These are phyloP conservation scores for Ciconia boyciana DNA, from an alignment of 2,113 vertebrate genomes.

Conservation along the genomic window DNA sequence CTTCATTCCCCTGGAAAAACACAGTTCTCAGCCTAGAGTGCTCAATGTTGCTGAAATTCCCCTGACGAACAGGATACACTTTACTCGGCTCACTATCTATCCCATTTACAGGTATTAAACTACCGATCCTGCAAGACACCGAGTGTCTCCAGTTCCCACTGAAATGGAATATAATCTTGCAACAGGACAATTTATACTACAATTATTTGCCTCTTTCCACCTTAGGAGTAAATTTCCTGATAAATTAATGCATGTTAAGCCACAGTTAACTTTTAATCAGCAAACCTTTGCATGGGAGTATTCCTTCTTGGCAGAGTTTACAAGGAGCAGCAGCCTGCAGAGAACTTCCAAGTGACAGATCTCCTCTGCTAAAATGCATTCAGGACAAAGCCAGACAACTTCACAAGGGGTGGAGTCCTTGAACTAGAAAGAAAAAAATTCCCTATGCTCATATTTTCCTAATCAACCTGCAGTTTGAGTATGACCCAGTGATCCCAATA, in stretches of 20 bases:
- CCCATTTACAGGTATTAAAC: background rate
- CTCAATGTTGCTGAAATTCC: background rate
- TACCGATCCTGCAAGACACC: background rate
- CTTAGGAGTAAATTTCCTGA: background rate
- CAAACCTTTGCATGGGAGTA: background rate
- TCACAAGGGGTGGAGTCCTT: background rate
- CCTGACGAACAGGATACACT: background rate
- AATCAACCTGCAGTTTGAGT: background rate
- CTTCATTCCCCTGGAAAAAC: background rate
- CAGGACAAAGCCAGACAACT: background rate
- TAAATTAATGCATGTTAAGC: background rate
- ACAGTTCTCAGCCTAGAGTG: background rate
- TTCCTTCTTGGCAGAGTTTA: background rate
- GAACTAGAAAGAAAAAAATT: background rate
- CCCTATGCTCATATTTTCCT: background rate
- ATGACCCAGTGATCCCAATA: background rate
- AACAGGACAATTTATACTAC: background rate
- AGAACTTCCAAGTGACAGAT: background rate
- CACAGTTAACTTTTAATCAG: background rate
- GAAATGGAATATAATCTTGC: background rate
- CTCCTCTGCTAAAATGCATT: background rate
- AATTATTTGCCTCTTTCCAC: background rate
- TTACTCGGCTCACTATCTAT: background rate
- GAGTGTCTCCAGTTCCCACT: background rate
- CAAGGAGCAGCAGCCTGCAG: background rate